A percentile compares a stretch with the other conserved stretches of the same genome.
These are phyloP conservation scores for Piprites chloris DNA, from an alignment of 2,113 vertebrate species.

Conservation along the genomic window DNA sequence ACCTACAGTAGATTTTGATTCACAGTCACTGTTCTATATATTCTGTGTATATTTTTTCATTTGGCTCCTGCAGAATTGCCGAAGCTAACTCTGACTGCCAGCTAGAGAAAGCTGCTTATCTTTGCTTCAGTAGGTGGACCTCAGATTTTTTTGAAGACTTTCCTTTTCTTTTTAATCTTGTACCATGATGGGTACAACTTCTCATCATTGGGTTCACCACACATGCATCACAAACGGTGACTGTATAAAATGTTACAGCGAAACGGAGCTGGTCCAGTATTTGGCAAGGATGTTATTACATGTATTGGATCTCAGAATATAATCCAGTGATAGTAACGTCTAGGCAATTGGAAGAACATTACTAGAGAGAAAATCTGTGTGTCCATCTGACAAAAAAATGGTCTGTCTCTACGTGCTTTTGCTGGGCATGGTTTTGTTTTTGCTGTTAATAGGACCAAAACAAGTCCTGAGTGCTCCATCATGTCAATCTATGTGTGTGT, in stretches of 20 bases:
- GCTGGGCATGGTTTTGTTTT: neutral
- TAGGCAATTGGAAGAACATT: neutral
- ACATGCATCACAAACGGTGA: neutral
- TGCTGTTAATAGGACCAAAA: neutral
- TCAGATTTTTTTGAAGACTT: neutral
- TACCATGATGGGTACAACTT: rapidly evolving
- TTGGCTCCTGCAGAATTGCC: neutral
- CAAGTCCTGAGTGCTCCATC: neutral
- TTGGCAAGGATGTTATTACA: neutral
- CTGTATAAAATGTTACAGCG: neutral
- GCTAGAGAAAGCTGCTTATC: neutral
- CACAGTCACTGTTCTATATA: neutral
- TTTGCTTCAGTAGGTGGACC: neutral
- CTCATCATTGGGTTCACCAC: neutral
- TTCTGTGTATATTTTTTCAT: neutral
- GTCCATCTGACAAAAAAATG: neutral
- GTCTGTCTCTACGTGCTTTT: neutral
- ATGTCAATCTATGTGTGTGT: neutral
- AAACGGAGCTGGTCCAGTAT: neutral
- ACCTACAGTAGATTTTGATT: neutral
- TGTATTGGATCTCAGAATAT: neutral
- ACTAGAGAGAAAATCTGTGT: neutral
- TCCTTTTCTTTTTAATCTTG: neutral
- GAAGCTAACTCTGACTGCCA: neutral
- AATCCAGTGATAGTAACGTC: neutral